Evolutionary conservation across 2,797 vertebrate genomes (phyloP), one percentile per base, ranked within the genome.

Genomic region (Neosilurus mollespiculum): DNA sequence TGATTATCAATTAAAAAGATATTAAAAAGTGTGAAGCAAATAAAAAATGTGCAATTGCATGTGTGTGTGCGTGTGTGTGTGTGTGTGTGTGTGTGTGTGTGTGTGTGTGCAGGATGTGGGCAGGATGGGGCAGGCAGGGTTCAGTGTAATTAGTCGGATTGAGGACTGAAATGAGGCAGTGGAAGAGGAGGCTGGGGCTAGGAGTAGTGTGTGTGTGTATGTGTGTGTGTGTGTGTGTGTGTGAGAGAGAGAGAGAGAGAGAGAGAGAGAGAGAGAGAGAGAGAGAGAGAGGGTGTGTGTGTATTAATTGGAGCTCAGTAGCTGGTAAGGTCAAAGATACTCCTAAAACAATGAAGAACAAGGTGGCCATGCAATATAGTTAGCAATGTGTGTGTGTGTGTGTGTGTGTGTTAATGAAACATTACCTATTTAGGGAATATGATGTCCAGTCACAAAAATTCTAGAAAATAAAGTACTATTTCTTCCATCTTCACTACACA

Each of bases 61-160:
- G 12, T 1, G 10, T 14, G n/a, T 0, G 54, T 56, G 15, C 11
- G 11, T 56, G 54, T 12, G 54, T 56, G 15, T 12, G 15, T 56
- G 54, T 56, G 54, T 56, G 62, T 16, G 24, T 20, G 15, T 67
- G 30, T 20, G 66, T 30, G 51, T 79, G 69, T 73, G 59, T 80
- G 34, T 69, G 71, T 69, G 62, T 69, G 18, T 71, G 59, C 78
- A n/a, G 90, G 84, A 83, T 82, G 89, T 85, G 89, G 70, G 87
- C 86, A 84, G 88, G 83, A 88, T 87, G 83, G 88, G 88, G 88
- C 88, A 91, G 67, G 83, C 78, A 88, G 87, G 90, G 92, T 93
- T 93, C 91, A 92, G 86, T 90, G 92, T 91, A 93, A 93, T 94
- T 93, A 93, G 90, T 90, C 86, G 86, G 86, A 90, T 89, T 91